Conservation (phyloP, 2,888 invertebrate genomes). For the Smittia sp. region DNA sequence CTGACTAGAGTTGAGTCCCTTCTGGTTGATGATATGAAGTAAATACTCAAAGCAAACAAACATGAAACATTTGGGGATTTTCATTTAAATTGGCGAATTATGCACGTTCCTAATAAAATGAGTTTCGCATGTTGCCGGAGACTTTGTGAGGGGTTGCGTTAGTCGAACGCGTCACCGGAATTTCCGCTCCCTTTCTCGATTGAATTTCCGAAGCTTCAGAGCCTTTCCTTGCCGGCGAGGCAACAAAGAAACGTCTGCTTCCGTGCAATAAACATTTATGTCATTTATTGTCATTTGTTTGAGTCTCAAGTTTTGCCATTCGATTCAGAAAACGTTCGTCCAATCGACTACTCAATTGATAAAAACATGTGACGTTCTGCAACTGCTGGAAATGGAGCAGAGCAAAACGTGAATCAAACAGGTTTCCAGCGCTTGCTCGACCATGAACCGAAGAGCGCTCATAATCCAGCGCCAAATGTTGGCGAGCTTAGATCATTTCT, state of each 20-base stretch:
- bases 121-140: background rate
- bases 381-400: background rate
- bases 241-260: background rate
- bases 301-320: background rate
- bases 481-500: too few relatives aligned
- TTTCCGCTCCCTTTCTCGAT: background rate
- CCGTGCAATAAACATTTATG: constrained; percentile 37
- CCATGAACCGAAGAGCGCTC: background rate
- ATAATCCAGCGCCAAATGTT: background rate
- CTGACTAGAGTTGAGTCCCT: background rate
- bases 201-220: background rate
- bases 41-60: constrained; percentile 1
- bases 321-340: background rate
- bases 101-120: background rate
- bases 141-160: background rate
- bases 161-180: too few relatives aligned
- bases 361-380: background rate
- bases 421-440: background rate
- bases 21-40: background rate
- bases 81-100: background rate
- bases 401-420: constrained; percentile 4
- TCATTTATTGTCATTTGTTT: background rate
- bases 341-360: background rate
- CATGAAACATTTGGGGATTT: background rate
- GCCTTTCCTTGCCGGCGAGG: background rate